These are phyloP conservation scores for Suncus etruscus DNA, from an alignment of 2,113 vertebrate genomes.

Conservation along the genomic window DNA sequence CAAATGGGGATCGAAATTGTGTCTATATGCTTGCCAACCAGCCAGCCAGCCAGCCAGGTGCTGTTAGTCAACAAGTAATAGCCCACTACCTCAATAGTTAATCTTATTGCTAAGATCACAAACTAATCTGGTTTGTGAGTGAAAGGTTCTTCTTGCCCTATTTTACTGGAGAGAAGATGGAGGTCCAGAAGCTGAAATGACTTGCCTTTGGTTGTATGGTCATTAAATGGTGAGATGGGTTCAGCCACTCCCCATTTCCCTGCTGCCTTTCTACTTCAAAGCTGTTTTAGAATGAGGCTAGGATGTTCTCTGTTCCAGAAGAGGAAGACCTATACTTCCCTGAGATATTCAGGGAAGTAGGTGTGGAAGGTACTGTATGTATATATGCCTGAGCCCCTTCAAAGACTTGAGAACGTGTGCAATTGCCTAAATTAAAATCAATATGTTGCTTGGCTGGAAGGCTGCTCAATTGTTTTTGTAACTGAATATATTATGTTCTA, in stretches of 20 bases:
- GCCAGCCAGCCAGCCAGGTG: no score
- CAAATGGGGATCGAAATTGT: no score
- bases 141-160: background rate
- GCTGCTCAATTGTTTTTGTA: conserved; percentile 75
- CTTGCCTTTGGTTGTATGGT: background rate
- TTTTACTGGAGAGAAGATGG: background rate
- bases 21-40: no score
- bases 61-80: no score
- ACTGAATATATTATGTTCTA: conserved; percentile 71
- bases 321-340: background rate
- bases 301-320: conserved; percentile 4
- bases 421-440: conserved; percentile 80
- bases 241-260: background rate
- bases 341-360: background rate
- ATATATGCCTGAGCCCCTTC: background rate
- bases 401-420: conserved; percentile 30
- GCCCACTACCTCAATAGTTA: no score
- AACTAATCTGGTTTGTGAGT: no score
- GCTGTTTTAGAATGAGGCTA: background rate
- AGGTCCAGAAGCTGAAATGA: background rate
- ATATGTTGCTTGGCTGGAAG: conserved; percentile 80
- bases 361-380: background rate
- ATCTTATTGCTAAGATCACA: no score
- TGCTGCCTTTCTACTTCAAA: background rate
- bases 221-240: background rate